Evolutionary conservation across 2,888 invertebrate species (phyloP).

Genomic region (Drepanosiphum platanoidis): DNA sequence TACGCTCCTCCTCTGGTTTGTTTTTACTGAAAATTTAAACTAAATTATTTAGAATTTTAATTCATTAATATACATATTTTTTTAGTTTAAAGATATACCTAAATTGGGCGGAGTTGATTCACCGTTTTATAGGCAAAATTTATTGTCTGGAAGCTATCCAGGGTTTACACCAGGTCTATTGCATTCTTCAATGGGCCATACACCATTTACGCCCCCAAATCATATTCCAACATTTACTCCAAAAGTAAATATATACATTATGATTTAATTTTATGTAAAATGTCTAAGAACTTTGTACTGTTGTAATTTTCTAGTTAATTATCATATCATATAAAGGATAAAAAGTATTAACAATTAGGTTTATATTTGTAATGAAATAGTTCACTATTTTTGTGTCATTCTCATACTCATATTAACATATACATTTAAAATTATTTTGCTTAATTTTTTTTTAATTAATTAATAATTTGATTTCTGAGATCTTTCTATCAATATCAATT

Average conservation of each 20-base stretch:
- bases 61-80: slow-evolving; percentile 46
- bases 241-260: slow-evolving; percentile 73
- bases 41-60: slow-evolving; percentile 64
- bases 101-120: slow-evolving; percentile 83
- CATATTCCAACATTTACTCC: slow-evolving; percentile 88
- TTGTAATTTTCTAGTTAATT: too few species aligned
- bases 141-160: slow-evolving; percentile 82
- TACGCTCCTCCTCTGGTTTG: slow-evolving; percentile 77
- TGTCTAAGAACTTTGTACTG: too few species aligned
- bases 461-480: too few species aligned
- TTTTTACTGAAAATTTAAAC: slow-evolving; percentile 63
- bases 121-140: slow-evolving; percentile 80
- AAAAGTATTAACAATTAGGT: too few species aligned
- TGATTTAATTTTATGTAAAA: not conserved
- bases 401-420: too few species aligned
- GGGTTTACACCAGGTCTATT: slow-evolving; percentile 80
- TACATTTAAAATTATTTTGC: too few species aligned
- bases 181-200: slow-evolving; percentile 80
- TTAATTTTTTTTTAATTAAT: too few species aligned
- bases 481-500: too few species aligned
- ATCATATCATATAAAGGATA: too few species aligned
- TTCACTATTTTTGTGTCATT: too few species aligned
- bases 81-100: slow-evolving; percentile 84
- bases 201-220: slow-evolving; percentile 89
- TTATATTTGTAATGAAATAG: not conserved